Base-by-base conservation (phyloP, 2,888 invertebrate genomes). In the Aromia moschata region DNA sequence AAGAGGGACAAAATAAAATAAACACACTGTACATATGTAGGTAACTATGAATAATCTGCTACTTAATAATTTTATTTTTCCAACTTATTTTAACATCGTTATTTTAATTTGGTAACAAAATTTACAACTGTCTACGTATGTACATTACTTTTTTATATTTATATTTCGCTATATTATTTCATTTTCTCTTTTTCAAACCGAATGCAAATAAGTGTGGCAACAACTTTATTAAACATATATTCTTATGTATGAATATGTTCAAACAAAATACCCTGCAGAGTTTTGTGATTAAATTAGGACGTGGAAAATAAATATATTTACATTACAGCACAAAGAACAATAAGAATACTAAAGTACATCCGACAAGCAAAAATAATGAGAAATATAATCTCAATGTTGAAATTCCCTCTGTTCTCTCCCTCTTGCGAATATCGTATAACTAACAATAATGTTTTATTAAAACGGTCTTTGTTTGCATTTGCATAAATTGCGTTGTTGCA, bases 391-490 rank as follows among this genome's bases (percentile, higher is more conserved):
- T 37, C 37, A 20, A 18, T 49, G 49, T 18, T 38, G 37, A 33
- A 49, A 49, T 49, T 49, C 38, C 49, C 20, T 9, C 20, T 38
- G 7, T 41, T 17, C 41, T 41, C n/a, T 20, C 31, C 33, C 20
- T 37, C 33, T 11, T 33, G 46, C 46, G 33, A 36, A 36, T 46
- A 38, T 20, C 49, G 18, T 17, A 15, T 14, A 17, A 33, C 46
- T 46, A 41, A 46, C 46, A 33, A 33, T 20, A 37, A 49, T 49
- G 49, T 49, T 49, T 49, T 49, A 37, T 49, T 49, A 49, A 49
- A 49, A 37, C 37, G 49, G 38, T 25, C 18, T 15, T 37, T 18
- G 49, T 49, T 20, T 17, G 49, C 5, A 11, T 17, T n/a, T 17
- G 37, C 49, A 49, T 49, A 49, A 49, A 49, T 49, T 49, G 49